A percentile compares a stretch with the other conserved stretches of the same genome.
Conservation (phyloP, 2,797 vertebrate species). For the Characodon lateralis region DNA sequence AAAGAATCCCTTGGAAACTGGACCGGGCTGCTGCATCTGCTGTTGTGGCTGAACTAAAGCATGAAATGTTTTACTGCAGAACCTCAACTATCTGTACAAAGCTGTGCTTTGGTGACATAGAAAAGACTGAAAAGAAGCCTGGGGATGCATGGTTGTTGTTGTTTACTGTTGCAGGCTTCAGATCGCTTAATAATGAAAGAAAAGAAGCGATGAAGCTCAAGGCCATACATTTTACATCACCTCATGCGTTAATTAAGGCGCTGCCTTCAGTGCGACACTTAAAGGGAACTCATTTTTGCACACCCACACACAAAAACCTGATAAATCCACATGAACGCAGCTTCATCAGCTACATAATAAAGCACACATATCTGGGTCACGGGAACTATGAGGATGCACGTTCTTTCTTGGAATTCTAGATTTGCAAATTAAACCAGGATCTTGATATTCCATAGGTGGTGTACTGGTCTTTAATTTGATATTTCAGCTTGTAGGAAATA, state of each 20-base stretch:
- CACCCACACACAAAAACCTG: conserved; percentile 38
- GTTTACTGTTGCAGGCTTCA: conserved; percentile 42
- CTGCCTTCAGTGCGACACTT: conserved; percentile 51
- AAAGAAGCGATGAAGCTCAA: conserved; percentile 49
- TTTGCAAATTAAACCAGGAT: conserved; percentile 45
- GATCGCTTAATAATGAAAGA: conserved; percentile 63
- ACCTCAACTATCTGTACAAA: conserved; percentile 14
- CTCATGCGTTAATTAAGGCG: conserved; percentile 69
- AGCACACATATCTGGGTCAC: conserved; percentile 73
- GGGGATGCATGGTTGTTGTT: conserved; percentile 45
- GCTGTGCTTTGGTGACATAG: not conserved
- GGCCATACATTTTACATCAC: conserved; percentile 53
- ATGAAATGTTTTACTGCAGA: not conserved
- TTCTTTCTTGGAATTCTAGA: conserved; percentile 49
- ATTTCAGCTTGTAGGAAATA: not conserved
- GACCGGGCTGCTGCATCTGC: not conserved
- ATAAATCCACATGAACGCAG: conserved; percentile 31
- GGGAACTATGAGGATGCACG: conserved; percentile 33
- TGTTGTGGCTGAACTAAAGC: not conserved
- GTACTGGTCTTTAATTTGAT: conserved; percentile 19
- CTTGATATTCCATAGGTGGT: conserved; percentile 30
- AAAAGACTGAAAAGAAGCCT: conserved; percentile 17
- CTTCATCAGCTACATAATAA: conserved; percentile 67
- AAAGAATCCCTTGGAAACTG: not conserved
- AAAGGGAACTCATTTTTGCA: conserved; percentile 44